Base-by-base conservation (phyloP, 1,140 invertebrate genomes). In the Meteorus sp. region DNA sequence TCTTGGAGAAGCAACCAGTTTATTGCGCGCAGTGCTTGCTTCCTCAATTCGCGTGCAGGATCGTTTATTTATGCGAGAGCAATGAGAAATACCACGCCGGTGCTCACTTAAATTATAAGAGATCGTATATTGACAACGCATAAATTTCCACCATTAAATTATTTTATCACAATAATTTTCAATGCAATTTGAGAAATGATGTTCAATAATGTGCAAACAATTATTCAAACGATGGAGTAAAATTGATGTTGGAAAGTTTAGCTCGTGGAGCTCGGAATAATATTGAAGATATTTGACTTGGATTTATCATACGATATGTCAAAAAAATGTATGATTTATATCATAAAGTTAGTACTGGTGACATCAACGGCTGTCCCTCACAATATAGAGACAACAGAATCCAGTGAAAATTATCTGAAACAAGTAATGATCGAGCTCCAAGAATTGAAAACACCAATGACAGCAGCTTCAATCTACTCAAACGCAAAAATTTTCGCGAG, bases 401-500 rank as follows among this genome's bases (percentile, higher is more conserved):
- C 71, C 1, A 73, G 71, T 31, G 70, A 60, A 9, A 68, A 72
- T 1, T 73, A 73, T 60, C 64, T 73, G 11, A 63, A 61, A 13
- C 71, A 72, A 15, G 71, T 56, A 25, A 73, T 73, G 69, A 31
- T 62, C 4, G 63, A 73, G 47, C 61, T 73, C 9, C 65, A 67
- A 27, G 60, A 65, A 33, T 58, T 72, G 37, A 68, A 72, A 54
- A 15, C 64, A 5, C 60, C 63, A 2, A 31, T 35, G 15, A 1
- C 8, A 3, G 41, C 31, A 4, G 41, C 15, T 1, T 39, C 37
- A 8, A 20, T 41, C 23, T 54, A 53, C 13, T 22, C 47, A 1
- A 17, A 37, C 20, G 35, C 20, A 15, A 31, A 60, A 22, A 60
- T 29, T 53, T 43, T 60, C 7, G 55, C 55, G 6, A 55, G 62